These are phyloP conservation scores for Aspidiotus destructor DNA, from an alignment of 2,888 invertebrate genomes.

Conservation along the genomic window DNA sequence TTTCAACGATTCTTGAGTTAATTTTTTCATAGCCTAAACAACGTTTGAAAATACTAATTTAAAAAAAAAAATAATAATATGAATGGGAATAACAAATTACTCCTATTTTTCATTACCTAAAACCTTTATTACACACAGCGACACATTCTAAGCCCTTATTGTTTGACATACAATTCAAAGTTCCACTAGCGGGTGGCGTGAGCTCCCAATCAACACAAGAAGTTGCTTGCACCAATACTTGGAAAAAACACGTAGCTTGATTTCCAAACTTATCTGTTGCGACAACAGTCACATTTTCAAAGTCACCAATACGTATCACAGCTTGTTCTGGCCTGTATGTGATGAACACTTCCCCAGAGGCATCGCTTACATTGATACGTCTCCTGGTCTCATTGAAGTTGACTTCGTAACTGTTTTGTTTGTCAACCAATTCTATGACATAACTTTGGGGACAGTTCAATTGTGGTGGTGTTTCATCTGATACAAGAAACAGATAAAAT, in stretches of 20 bases:
- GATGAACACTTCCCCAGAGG: conserved; percentile 77
- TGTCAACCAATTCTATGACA: conserved; percentile 81
- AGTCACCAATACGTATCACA: conserved; percentile 72
- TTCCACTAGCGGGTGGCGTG: conserved; percentile 78
- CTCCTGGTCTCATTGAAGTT: conserved; percentile 83
- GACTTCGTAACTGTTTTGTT: conserved; percentile 79
- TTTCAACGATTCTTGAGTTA: no score
- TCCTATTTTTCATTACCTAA: conserved; percentile 38
- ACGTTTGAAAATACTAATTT: background rate
- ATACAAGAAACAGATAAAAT: conserved; percentile 23
- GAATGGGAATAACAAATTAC: background rate
- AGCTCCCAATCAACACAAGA: conserved; percentile 93
- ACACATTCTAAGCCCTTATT: conserved; percentile 74
- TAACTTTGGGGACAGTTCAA: conserved; percentile 88
- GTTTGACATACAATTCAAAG: conserved; percentile 72
- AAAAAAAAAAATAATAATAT: background rate
- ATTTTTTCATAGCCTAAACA: no score
- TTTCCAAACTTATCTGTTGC: conserved; percentile 82
- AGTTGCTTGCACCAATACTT: conserved; percentile 83
- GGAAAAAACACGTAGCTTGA: conserved; percentile 82
- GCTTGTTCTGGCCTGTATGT: conserved; percentile 74
- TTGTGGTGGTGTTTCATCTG: conserved; percentile 80
- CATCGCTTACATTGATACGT: conserved; percentile 75
- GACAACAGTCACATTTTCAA: conserved; percentile 83
- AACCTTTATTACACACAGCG: conserved; percentile 80